These are phyloP conservation scores for Leguminivora glycinivorella DNA, from an alignment of 1,140 invertebrate genomes.

Conservation along the genomic window DNA sequence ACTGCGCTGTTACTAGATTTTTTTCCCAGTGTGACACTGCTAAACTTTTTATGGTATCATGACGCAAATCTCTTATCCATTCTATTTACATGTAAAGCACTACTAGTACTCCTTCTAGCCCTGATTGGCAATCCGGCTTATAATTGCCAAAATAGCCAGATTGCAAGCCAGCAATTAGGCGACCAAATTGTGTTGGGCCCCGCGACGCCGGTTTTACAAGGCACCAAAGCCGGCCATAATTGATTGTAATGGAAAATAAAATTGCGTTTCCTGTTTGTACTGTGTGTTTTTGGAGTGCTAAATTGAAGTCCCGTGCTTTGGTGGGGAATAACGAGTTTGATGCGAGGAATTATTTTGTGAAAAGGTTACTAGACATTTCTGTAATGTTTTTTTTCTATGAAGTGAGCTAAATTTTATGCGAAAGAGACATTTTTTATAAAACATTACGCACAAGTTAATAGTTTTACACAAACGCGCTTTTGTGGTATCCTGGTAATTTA, in stretches of 20 bases:
- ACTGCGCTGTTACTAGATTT: no score
- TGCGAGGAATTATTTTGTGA: neutral
- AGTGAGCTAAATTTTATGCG: no score
- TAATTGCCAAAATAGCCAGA: constrained; percentile 13
- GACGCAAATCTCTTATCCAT: neutral
- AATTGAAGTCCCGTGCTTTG: neutral
- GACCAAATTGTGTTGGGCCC: constrained; percentile 25
- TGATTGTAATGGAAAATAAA: constrained; percentile 26
- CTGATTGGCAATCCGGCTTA: constrained; percentile 19
- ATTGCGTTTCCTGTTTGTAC: constrained; percentile 20
- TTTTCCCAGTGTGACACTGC: no score
- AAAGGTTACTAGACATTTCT: no score
- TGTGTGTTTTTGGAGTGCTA: neutral
- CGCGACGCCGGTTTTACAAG: constrained; percentile 8
- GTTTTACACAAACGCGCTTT: no score
- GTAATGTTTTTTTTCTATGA: no score
- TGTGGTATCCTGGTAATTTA: no score
- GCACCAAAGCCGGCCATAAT: constrained; percentile 22
- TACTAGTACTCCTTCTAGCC: neutral
- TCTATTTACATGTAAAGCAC: neutral
- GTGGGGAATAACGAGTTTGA: neutral
- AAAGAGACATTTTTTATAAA: no score
- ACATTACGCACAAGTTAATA: no score
- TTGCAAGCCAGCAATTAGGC: constrained; percentile 9
- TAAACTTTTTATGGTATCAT: neutral